phyloP scores from a whole-genome alignment of 2,888 invertebrate species.

The Drosophila anceps region DNA sequence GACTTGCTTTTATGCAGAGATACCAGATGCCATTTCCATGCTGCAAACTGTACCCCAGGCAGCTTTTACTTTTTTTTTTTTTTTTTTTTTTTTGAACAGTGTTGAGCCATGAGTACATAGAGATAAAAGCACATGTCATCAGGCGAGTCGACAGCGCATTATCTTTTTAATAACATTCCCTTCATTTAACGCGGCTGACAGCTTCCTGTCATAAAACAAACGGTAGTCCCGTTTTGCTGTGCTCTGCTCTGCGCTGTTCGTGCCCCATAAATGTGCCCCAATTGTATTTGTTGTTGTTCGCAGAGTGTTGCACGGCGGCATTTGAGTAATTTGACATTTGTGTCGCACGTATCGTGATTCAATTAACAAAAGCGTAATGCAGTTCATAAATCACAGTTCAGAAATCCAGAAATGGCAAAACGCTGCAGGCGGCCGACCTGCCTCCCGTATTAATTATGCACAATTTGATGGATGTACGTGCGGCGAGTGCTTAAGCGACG shows the following conservation, averaged over 20 bases:
- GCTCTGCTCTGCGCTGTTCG: background rate
- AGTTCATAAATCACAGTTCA: conserved; percentile 72
- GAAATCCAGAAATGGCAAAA: conserved; percentile 32
- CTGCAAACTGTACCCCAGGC: background rate
- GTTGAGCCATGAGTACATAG: conserved; percentile 31
- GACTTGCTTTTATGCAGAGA: background rate
- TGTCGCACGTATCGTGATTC: conserved; percentile 66
- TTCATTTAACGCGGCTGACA: conserved; percentile 59
- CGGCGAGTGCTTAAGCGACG: conserved; percentile 47
- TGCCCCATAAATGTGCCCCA: conserved; percentile 39
- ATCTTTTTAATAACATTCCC: conserved; percentile 72
- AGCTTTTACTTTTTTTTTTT: background rate
- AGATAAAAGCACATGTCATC: conserved; percentile 59
- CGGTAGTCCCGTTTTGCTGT: conserved; percentile 32
- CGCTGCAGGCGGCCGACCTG: conserved; percentile 12
- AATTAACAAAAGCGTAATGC: conserved; percentile 52
- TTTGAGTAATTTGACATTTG: conserved; percentile 52
- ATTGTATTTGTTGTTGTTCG: conserved; percentile 1
- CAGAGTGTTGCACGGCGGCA: conserved; percentile 22
- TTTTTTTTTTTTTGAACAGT: background rate
- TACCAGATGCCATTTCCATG: background rate
- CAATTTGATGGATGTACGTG: conserved; percentile 78
- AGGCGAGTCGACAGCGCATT: conserved; percentile 45
- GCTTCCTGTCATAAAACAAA: conserved; percentile 76
- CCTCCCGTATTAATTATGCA: conserved; percentile 72